Base-by-base conservation (phyloP, 1,140 invertebrate genomes). In the Amyelois transitella region DNA sequence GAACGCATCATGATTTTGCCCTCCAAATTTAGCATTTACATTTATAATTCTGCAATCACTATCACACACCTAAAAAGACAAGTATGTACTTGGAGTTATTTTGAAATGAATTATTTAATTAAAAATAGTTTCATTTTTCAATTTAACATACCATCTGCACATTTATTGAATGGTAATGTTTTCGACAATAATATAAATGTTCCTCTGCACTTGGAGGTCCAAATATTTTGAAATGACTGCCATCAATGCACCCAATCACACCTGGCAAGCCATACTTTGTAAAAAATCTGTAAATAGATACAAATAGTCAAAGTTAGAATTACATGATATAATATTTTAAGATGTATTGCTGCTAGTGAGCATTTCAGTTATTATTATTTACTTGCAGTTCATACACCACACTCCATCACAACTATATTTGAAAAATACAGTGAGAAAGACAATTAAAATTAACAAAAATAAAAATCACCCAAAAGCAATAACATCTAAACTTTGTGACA, bases 121-220 rank as follows among this genome's bases (percentile, higher is more conserved):
- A 24, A 4, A 4, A 24, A 24, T 24, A 24, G 3, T 24, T 24
- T 24, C 3, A 7, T 4, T 7, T 7, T 52, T 51, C 45, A 52
- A n/a, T n/a, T n/a, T n/a, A n/a, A n/a, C n/a, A n/a, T 44, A 71
- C 68, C 61, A 71, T 71, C 64, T 71, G 64, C 8, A 71, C 62
- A 67, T 71, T 64, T 2, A 66, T 7, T 7, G 68, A 71, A 56
- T 69, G 60, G 24, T 58, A 67, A 45, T 62, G 59, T 43, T 71
- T 67, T 14, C 64, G 18, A 19, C 64, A 62, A 20, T 55, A 70
- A 20, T 53, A 70, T 12, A 54, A 19, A 54, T 67, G 59, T 52
- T 67, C 64, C 6, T 47, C 38, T 7, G 53, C 43, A 38, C n/a
- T 67, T 12, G 10, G 18, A 18, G 57, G 68, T 32, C 2, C 12